Evolutionary conservation across 2,113 vertebrate species (phyloP).

Genomic region (Chlamydotis undulata): DNA sequence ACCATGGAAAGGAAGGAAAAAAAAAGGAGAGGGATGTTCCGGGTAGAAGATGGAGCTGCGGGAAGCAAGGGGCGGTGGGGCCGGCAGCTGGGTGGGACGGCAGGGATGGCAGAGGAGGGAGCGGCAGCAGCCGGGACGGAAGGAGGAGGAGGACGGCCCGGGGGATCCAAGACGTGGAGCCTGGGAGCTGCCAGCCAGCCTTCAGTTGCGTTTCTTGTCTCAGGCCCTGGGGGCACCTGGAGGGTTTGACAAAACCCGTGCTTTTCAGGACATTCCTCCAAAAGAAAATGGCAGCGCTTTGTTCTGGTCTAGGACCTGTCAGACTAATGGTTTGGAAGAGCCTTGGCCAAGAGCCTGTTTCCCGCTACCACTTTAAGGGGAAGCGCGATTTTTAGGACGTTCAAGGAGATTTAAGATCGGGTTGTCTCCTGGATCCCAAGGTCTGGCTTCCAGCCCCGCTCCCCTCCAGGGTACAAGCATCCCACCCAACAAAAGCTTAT

Average conservation of each 20-base stretch:
- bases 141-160: not conserved
- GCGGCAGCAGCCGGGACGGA: not conserved
- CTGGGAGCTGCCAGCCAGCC: conserved; percentile 25
- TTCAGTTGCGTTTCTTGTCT: not conserved
- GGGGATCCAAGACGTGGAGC: not conserved
- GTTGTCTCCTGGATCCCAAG: not conserved
- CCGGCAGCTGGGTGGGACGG: not conserved
- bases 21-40: not conserved
- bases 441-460: conserved; percentile 18
- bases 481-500: not conserved
- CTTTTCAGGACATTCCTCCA: not conserved
- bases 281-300: not conserved
- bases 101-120: not conserved
- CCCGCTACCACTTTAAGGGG: not conserved
- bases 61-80: not conserved
- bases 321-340: not conserved
- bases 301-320: accelerated
- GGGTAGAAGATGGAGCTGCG: not conserved
- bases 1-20: not conserved
- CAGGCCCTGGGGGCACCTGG: not conserved
- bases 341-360: not conserved
- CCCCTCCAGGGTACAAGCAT: not conserved
- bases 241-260: not conserved
- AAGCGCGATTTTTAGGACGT: not conserved
- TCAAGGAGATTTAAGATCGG: not conserved